These are phyloP conservation scores for Canis aureus DNA, from an alignment of 2,113 vertebrate genomes.

Conservation along the genomic window DNA sequence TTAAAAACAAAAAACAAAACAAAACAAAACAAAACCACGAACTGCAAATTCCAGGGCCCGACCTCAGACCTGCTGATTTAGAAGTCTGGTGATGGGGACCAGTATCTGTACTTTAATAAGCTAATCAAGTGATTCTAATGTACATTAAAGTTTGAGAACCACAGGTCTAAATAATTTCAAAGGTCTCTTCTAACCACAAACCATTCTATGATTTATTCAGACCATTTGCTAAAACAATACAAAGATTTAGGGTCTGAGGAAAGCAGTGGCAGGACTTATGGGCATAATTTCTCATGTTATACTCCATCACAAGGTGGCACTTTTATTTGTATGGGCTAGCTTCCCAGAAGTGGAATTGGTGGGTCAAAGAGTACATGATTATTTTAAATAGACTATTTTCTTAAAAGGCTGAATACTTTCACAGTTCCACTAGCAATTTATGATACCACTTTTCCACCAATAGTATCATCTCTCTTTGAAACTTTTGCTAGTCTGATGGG, in stretches of 20 bases:
- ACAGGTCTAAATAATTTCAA: conserved; percentile 57
- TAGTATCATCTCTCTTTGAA: conserved; percentile 31
- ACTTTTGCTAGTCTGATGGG: background rate
- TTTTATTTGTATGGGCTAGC: conserved; percentile 24
- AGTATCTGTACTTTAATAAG: conserved; percentile 18
- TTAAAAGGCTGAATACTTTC: conserved; percentile 50
- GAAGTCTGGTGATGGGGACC: background rate
- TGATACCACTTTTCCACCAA: background rate
- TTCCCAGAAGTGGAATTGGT: conserved; percentile 33
- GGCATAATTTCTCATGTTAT: conserved; percentile 20
- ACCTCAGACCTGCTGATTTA: conserved; percentile 14
- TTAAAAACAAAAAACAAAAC: too few relatives aligned
- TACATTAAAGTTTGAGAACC: conserved; percentile 43
- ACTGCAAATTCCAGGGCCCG: background rate
- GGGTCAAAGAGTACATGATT: background rate
- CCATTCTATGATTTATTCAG: conserved; percentile 13
- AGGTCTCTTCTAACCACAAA: conserved; percentile 28
- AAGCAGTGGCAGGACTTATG: background rate
- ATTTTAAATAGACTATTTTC: conserved; percentile 40
- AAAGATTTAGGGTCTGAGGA: conserved; percentile 54
- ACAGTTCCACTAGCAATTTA: conserved; percentile 3
- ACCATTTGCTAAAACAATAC: conserved; percentile 36
- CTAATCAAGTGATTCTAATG: background rate
- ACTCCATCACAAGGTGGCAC: background rate
- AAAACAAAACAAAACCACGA: background rate